Evolutionary conservation across 2,888 invertebrate species (phyloP).

Genomic region (Isoperla grammatica): DNA sequence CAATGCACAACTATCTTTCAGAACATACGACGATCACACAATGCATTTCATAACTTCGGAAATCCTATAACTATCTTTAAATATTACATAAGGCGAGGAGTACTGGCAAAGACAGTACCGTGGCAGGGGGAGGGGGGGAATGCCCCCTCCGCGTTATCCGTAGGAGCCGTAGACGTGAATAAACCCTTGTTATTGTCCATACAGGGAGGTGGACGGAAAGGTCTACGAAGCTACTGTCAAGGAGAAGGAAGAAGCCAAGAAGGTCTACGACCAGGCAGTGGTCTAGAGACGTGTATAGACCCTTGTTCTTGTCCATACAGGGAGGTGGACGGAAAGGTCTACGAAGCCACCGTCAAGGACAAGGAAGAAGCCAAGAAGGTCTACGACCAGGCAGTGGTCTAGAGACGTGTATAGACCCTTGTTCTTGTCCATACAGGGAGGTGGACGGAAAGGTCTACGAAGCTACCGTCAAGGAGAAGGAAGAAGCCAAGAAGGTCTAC

Average conservation of each 20-base stretch:
- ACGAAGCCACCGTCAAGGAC: constrained; percentile 59
- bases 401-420: too few species aligned
- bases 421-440: constrained; percentile 46
- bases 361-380: constrained; percentile 58
- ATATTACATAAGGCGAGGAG: too few species aligned
- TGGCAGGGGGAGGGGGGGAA: too few species aligned
- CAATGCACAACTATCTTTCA: too few species aligned
- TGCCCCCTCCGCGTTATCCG: too few species aligned
- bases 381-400: constrained; percentile 51
- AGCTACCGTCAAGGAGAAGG: constrained; percentile 60
- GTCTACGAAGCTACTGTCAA: constrained; percentile 59
- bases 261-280: constrained; percentile 52
- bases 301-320: constrained; percentile 41
- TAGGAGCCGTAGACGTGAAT: too few species aligned
- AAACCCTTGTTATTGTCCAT: constrained; percentile 32
- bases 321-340: constrained; percentile 56
- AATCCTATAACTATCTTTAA: too few species aligned
- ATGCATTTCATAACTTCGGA: too few species aligned
- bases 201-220: constrained; percentile 58
- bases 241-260: constrained; percentile 58
- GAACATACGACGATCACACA: too few species aligned
- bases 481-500: constrained; percentile 55
- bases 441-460: constrained; percentile 57
- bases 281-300: too few species aligned
- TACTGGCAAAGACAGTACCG: too few species aligned